Evolutionary conservation across 2,113 vertebrate genomes (phyloP).

Genomic region (Ailuropoda melanoleuca): DNA sequence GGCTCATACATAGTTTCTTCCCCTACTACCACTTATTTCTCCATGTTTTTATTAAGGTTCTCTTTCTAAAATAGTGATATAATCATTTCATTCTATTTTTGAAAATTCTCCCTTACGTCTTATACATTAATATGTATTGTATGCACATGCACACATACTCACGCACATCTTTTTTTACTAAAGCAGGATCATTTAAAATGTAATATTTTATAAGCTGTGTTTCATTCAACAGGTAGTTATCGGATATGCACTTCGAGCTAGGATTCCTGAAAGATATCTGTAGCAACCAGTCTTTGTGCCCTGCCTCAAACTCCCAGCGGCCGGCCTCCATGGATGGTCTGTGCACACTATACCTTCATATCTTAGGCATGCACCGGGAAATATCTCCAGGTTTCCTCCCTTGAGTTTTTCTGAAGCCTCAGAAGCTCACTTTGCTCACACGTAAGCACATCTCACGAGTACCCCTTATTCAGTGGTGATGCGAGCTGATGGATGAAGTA

Average conservation of each 20-base stretch:
- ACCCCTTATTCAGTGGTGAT: background rate
- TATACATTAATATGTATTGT: background rate
- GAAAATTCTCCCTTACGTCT: background rate
- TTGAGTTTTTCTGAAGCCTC: background rate
- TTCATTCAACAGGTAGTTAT: background rate
- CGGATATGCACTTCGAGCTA: background rate
- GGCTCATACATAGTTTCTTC: background rate
- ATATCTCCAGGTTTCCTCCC: background rate
- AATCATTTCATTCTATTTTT: background rate
- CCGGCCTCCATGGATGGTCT: background rate
- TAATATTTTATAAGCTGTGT: background rate
- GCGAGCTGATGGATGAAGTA: background rate
- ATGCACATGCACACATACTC: background rate
- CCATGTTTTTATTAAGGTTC: background rate
- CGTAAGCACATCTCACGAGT: background rate
- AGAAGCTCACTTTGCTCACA: background rate
- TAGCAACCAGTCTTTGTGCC: background rate
- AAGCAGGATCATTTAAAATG: background rate
- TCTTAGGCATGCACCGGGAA: background rate
- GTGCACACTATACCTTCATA: background rate
- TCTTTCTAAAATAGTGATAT: background rate
- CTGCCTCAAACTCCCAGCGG: background rate
- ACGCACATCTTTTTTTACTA: background rate
- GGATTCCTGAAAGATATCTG: background rate
- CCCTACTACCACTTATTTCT: background rate